A percentile compares a stretch with the other conserved stretches of the same genome.
Evolutionary conservation across 2,113 vertebrate genomes (phyloP).

Genomic region (Baryphthengus martii): DNA sequence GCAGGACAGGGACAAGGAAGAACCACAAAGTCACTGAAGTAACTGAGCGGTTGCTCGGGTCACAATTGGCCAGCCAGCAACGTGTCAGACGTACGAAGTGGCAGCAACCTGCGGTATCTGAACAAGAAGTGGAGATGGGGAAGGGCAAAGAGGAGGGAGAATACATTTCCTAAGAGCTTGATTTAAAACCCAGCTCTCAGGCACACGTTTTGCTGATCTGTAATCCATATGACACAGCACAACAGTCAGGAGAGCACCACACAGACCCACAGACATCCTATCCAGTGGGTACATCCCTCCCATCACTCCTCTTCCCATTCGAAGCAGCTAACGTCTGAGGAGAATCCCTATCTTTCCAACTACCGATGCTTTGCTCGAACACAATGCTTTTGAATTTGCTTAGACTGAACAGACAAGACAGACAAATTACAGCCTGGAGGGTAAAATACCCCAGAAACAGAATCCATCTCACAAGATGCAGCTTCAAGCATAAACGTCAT

Average conservation of each 20-base stretch:
- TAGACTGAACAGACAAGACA: background rate
- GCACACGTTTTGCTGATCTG: background rate
- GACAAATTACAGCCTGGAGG: background rate
- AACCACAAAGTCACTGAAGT: background rate
- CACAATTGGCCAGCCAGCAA: background rate
- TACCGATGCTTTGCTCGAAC: background rate
- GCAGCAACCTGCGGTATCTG: background rate
- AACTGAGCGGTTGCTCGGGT: background rate
- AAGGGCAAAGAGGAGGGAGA: background rate
- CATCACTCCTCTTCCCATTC: background rate
- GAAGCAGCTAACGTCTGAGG: background rate
- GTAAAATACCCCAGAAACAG: background rate
- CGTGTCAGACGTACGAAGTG: fast-evolving
- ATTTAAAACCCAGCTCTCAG: background rate
- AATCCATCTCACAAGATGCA: background rate
- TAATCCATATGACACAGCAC: background rate
- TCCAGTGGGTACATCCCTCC: background rate
- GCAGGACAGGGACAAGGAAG: background rate
- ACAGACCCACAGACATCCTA: background rate
- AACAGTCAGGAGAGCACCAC: background rate
- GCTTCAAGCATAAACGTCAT: background rate
- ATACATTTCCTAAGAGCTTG: background rate
- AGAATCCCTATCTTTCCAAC: background rate
- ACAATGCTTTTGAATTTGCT: background rate
- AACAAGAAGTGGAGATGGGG: background rate